Conservation (phyloP, 2,113 vertebrate genomes). For the Clupea harengus region DNA sequence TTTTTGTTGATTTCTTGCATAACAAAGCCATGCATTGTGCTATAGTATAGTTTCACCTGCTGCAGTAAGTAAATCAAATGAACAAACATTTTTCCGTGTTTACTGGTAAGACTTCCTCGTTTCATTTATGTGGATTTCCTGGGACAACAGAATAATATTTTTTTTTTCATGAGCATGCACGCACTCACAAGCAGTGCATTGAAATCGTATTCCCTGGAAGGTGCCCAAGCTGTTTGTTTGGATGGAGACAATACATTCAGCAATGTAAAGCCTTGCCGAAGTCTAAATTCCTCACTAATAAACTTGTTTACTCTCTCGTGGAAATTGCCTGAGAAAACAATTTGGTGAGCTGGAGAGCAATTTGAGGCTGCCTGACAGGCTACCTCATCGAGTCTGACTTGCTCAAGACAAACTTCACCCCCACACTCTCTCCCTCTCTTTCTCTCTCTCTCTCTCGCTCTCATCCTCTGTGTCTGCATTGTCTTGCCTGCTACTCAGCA, state of each 20-base stretch:
- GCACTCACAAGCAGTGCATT: not conserved
- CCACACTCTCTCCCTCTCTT: no score
- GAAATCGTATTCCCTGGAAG: not conserved
- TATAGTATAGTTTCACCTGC: not conserved
- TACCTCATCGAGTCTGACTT: not conserved
- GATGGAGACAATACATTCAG: slow-evolving; percentile 12
- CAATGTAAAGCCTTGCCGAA: slow-evolving; percentile 11
- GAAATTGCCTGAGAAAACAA: slow-evolving; percentile 19
- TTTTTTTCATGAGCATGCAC: not conserved
- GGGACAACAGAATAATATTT: not conserved
- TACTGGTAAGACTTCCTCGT: not conserved
- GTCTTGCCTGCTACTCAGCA: not conserved
- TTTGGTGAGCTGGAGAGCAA: not conserved
- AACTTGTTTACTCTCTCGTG: slow-evolving; percentile 13
- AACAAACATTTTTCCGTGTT: not conserved
- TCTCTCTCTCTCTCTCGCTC: not conserved
- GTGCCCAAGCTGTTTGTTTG: slow-evolving; percentile 7
- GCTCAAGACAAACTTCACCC: not conserved
- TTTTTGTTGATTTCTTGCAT: not conserved
- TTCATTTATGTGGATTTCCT: not conserved
- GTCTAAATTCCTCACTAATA: slow-evolving; percentile 16
- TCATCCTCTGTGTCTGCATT: not conserved
- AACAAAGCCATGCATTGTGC: not conserved
- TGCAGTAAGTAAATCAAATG: not conserved
- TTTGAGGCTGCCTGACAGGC: slow-evolving; percentile 14